Evolutionary conservation across 53 echinoderm and acorn worm species (phyloP), one percentile per base, ranked within the genome.

Genomic region (Zoroaster sp.): DNA sequence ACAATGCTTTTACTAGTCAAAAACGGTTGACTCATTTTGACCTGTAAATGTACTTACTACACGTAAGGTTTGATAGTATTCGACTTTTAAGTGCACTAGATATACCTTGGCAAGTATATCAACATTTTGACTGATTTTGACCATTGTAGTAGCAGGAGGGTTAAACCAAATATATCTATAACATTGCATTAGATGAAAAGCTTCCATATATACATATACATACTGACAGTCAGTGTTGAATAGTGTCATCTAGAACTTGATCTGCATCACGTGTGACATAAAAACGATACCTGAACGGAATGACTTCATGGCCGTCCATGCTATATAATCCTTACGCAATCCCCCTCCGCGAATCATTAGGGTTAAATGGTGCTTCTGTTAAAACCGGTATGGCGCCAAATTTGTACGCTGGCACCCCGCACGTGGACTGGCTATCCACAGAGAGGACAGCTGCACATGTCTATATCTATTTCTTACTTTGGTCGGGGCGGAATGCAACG

Each of bases 341-440:
- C 85, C 85, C 85, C 71, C 70, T 71, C 49, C 33, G 71, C 21
- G 85, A 69, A 47, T 18, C 71, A 85, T 85, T 85, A 85, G 35
- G 23, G 72, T 21, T 85, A 85, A 85, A 85, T 85, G 85, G 34
- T 85, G 85, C 85, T 85, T 85, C 85, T 85, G 85, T 85, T 69
- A 71, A 85, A 70, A 18, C 51, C 69, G 43, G 85, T 71, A 85
- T 49, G 85, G 85, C 85, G 85, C 85, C 85, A 71, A 85, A 85
- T 85, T 71, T 85, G 85, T 47, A 35, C 67, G 71, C 85, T 85
- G 85, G 85, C 85, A 85, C 85, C 85, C 85, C 85, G 85, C 85
- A 51, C 85, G 85, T 71, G 85, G 14, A 35, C 85, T 70, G 9
- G 71, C 47, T 33, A 49, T 35, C 85, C 35, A 71, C 10, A 47